Conservation (phyloP, 2,888 invertebrate genomes). For the Cistogaster globosa region DNA sequence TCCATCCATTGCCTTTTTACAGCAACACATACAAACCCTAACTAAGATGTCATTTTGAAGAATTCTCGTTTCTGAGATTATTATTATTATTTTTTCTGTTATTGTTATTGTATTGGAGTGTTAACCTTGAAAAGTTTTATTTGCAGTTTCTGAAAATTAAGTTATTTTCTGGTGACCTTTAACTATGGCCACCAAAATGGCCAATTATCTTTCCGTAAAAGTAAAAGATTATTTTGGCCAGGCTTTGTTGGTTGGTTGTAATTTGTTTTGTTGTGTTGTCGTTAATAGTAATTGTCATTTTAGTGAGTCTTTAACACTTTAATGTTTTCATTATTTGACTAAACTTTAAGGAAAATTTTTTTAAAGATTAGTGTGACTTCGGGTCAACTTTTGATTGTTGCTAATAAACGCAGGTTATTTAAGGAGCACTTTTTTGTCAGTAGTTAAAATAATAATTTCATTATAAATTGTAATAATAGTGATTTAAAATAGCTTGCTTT, state of each 20-base stretch:
- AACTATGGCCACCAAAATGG: constrained; percentile 7
- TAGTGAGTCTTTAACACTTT: not conserved
- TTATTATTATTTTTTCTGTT: not conserved
- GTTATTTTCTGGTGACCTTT: constrained; percentile 45
- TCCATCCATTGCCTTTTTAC: not conserved
- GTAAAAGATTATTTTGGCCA: constrained; percentile 43
- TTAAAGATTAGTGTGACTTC: too few relatives aligned
- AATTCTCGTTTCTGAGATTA: not conserved
- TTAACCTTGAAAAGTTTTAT: constrained; percentile 45
- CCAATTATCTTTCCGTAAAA: constrained; percentile 15
- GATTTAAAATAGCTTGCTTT: too few relatives aligned
- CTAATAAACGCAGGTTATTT: too few relatives aligned
- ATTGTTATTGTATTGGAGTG: constrained; percentile 3
- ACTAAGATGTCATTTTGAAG: constrained; percentile 53
- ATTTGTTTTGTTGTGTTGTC: constrained; percentile 29
- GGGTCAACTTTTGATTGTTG: too few relatives aligned
- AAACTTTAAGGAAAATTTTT: not conserved
- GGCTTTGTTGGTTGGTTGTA: constrained; percentile 15
- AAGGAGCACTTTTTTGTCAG: too few relatives aligned
- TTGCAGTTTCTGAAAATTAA: constrained; percentile 27
- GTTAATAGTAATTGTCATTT: not conserved
- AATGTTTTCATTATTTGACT: not conserved
- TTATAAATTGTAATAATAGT: too few relatives aligned
- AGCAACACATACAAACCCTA: not conserved
- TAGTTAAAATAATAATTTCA: too few relatives aligned